phyloP scores from a whole-genome alignment of 2,113 vertebrate species.

The Cryptomyrus ogoouensis region DNA sequence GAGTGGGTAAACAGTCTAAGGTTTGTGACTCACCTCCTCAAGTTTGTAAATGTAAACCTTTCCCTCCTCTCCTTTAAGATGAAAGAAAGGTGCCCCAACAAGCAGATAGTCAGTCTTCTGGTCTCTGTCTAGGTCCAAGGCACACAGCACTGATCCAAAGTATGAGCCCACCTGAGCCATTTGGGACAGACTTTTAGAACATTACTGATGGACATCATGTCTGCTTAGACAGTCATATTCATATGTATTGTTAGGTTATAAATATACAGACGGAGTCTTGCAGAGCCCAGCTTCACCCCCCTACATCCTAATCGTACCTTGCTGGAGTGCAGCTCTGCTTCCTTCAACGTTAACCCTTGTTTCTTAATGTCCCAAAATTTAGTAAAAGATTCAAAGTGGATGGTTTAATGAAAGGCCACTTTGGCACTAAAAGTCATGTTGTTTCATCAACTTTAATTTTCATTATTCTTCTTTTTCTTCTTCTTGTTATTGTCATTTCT shows the following conservation, averaged over 20 bases:
- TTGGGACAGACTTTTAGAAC: neutral
- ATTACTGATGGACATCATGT: neutral
- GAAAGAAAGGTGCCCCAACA: constrained; percentile 62
- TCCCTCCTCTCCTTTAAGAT: constrained; percentile 57
- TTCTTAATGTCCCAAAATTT: neutral
- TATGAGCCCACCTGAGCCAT: constrained; percentile 67
- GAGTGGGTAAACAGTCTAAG: neutral
- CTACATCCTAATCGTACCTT: neutral
- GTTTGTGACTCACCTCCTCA: constrained; percentile 29
- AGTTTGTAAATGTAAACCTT: constrained; percentile 62
- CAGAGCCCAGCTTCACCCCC: neutral
- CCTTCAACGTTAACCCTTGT: neutral
- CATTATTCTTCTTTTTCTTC: neutral
- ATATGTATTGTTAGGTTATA: neutral
- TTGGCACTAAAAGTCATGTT: neutral
- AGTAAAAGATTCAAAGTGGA: neutral
- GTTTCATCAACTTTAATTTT: neutral
- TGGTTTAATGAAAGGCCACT: neutral
- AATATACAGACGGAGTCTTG: neutral
- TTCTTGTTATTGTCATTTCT: neutral
- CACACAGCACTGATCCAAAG: constrained; percentile 67
- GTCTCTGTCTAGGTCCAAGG: constrained; percentile 52
- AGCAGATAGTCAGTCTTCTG: constrained; percentile 54
- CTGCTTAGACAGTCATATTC: neutral
- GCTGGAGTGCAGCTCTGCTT: neutral